These are phyloP conservation scores for Fragum sueziense DNA, from an alignment of 2,888 invertebrate species.

Conservation along the genomic window DNA sequence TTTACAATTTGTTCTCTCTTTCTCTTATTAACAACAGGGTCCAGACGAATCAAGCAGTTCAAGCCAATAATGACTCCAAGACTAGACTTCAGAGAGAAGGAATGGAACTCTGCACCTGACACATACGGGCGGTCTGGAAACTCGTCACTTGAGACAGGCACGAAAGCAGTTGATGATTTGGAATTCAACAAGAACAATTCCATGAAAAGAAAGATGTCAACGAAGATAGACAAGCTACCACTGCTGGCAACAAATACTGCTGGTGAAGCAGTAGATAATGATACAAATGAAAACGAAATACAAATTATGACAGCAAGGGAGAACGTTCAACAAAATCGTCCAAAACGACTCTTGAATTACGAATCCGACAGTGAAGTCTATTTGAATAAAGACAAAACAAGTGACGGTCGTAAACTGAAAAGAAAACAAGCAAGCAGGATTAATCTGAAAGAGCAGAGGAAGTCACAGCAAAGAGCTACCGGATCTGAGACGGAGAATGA, in stretches of 20 bases:
- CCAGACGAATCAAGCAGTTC: conserved; percentile 20
- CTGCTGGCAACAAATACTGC: not conserved
- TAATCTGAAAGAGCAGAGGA: not conserved
- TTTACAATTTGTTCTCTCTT: no score
- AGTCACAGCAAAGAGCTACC: not conserved
- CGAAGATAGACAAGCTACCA: not conserved
- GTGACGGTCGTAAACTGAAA: not conserved
- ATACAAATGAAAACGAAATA: no score
- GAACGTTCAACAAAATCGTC: not conserved
- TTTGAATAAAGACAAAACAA: not conserved
- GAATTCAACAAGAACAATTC: not conserved
- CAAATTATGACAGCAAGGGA: conserved; percentile 1
- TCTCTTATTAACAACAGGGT: no score
- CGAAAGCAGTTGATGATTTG: not conserved
- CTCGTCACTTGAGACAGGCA: not conserved
- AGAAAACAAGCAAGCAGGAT: not conserved
- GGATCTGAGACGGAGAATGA: not conserved
- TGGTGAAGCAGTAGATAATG: not conserved
- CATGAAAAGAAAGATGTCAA: not conserved
- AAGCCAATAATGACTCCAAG: conserved; percentile 31
- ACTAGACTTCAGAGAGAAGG: conserved; percentile 25
- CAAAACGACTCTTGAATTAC: not conserved
- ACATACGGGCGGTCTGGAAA: not conserved
- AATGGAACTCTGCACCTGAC: conserved; percentile 8
- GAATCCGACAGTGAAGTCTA: conserved; percentile 2